Evolutionary conservation across 2,888 invertebrate genomes (phyloP), one percentile per base, ranked within the genome.

Genomic region (Cetonia aurata): DNA sequence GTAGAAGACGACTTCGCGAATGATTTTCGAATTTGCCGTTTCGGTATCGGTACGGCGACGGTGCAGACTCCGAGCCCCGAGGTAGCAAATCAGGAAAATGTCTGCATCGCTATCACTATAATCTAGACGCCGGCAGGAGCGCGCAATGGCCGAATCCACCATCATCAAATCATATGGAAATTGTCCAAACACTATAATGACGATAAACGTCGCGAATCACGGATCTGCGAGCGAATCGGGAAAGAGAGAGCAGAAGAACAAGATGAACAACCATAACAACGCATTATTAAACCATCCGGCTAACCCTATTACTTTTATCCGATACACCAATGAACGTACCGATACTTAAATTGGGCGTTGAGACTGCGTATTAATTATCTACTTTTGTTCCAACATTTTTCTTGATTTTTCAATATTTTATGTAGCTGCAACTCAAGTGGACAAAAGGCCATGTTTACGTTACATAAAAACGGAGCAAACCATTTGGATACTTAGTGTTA

Each of bases 91-190:
- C 76, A 74, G 74, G 75, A 74, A 77, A 69, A 75, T 74, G 74
- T 74, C 75, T 74, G 75, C 71, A 68, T 52, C 69, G 67, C 79
- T 78, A 83, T 82, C 77, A 83, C 83, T 83, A 83, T 83, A 83
- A 83, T 83, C 82, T 80, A 70, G 60, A 71, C 52, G 72, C 73
- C 73, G 69, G 78, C 75, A 77, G 79, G 37, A 72, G 80, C 79
- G 74, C 79, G 79, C 79, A 80, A 75, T 77, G 75, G 74, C 74
- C 74, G 56, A 73, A 70, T 77, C 75, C 79, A 78, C 80, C 79
- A 77, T 80, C 79, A 80, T 81, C 80, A 82, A 79, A 79, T 75
- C 76, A 80, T 83, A 83, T 83, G 83, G 82, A 83, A 83, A 83
- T 83, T 80, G 80, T 78, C 76, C 78, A 80, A 80, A 75, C 78